Conservation (phyloP, 2,113 vertebrate species). For the Rostratula benghalensis region DNA sequence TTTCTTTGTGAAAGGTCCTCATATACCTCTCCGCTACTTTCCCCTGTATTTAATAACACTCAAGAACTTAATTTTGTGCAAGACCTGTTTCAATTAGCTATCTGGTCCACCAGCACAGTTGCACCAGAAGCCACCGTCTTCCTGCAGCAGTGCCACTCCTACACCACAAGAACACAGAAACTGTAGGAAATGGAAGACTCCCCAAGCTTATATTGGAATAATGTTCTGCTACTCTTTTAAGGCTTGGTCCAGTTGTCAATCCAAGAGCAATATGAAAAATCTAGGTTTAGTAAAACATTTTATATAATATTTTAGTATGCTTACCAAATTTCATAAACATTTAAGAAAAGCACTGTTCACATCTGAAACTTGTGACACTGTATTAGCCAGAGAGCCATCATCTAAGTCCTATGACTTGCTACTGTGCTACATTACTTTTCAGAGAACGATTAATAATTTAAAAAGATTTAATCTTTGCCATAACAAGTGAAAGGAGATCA, state of each 20-base stretch:
- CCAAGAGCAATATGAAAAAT: background rate
- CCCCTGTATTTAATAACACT: background rate
- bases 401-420: background rate
- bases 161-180: background rate
- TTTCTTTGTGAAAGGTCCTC: background rate
- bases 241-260: background rate
- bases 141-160: background rate
- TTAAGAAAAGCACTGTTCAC: background rate
- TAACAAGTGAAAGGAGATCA: background rate
- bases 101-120: background rate
- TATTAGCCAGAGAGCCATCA: background rate
- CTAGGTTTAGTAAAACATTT: background rate
- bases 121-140: background rate
- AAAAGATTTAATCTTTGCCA: background rate
- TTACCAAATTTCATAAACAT: background rate
- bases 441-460: background rate
- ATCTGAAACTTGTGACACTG: background rate
- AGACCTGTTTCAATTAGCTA: background rate
- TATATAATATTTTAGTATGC: background rate
- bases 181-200: background rate
- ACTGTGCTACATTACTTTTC: background rate
- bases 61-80: background rate
- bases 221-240: background rate
- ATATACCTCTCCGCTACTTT: background rate
- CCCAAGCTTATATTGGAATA: background rate